phyloP scores from a whole-genome alignment of 1,140 invertebrate species.

The Tenebrio molitor region DNA sequence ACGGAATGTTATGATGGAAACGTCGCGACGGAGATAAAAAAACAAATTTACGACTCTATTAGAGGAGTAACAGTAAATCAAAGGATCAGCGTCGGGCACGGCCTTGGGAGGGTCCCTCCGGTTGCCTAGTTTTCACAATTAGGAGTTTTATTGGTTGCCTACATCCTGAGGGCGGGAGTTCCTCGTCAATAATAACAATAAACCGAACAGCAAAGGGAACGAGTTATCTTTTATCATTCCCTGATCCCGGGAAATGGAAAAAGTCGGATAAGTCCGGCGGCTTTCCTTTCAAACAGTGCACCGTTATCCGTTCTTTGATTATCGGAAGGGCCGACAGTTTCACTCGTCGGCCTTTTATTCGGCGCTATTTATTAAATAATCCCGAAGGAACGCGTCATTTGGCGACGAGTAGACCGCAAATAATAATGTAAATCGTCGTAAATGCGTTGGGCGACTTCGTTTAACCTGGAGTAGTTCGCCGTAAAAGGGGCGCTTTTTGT shows the following conservation, averaged over 20 bases:
- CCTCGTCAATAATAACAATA: constrained; percentile 33
- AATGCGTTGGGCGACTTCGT: background rate
- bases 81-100: background rate
- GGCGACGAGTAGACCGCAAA: background rate
- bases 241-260: constrained; percentile 29
- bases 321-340: background rate
- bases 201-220: background rate
- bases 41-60: constrained; percentile 1
- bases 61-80: background rate
- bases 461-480: constrained; percentile 14
- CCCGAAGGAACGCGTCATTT: background rate
- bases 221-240: constrained; percentile 19
- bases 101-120: background rate
- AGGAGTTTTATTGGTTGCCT: constrained; percentile 17
- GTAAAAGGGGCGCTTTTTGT: background rate
- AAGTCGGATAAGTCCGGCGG: constrained; percentile 16
- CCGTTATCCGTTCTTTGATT: constrained; percentile 1
- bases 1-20: background rate
- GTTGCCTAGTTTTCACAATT: constrained; percentile 3
- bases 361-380: constrained; percentile 7
- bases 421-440: constrained; percentile 18
- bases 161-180: background rate
- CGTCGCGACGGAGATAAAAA: background rate
- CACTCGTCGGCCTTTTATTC: background rate
- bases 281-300: background rate